Evolutionary conservation across 2,888 invertebrate genomes (phyloP).

Genomic region (Lycophotia porphyrea): DNA sequence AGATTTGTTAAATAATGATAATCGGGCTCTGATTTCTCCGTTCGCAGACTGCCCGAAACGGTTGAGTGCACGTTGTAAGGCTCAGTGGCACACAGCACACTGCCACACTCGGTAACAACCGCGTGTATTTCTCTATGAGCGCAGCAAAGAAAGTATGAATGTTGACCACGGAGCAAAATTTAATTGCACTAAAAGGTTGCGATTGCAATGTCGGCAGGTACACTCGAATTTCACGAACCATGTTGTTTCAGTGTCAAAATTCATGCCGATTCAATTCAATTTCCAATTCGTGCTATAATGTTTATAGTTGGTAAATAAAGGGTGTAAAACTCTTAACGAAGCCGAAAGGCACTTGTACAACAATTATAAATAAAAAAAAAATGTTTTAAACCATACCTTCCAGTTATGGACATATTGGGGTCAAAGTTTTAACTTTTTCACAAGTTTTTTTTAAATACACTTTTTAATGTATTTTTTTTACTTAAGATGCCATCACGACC

Average conservation of each 20-base stretch:
- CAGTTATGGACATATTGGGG: no score
- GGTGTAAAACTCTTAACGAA: no score
- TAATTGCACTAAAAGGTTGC: background rate
- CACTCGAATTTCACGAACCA: background rate
- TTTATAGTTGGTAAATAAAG: no score
- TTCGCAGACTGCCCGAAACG: background rate
- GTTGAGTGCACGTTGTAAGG: no score
- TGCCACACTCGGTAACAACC: background rate
- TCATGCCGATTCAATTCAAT: background rate
- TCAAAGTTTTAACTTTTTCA: no score
- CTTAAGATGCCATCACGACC: no score
- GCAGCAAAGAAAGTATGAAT: background rate
- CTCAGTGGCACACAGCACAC: background rate
- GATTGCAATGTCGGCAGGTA: background rate
- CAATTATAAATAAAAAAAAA: no score
- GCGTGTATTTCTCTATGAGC: background rate
- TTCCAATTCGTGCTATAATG: no score
- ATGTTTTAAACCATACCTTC: no score
- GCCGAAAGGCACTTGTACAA: no score
- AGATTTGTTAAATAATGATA: background rate
- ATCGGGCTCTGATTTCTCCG: background rate
- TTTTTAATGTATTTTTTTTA: no score
- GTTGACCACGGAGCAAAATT: background rate
- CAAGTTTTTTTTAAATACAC: no score
- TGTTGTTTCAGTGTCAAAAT: background rate